Base-by-base conservation (phyloP, 2,113 vertebrate species). In the Heliornis fulica region DNA sequence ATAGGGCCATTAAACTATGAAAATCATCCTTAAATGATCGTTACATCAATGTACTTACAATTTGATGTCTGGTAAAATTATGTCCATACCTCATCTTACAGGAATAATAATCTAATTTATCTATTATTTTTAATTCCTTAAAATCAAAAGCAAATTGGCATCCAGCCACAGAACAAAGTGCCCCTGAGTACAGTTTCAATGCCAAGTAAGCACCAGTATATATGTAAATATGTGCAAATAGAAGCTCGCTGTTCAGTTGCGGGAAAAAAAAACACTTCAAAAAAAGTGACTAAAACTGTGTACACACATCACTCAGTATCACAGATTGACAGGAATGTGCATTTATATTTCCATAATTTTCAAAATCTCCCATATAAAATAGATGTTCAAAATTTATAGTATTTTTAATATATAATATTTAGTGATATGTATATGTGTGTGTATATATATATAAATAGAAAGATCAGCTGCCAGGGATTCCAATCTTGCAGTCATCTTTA, bases 131-230 rank as follows among this genome's bases (percentile, higher is more conserved):
- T 7, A 64, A 46, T 81, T 82, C 43, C 19, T 79, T 90, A 76
- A 91, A 66, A 89, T 60, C n/a, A 68, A 83, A 90, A 79, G n/a
- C 40, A 92, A 61, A 32, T n/a, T 90, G 57, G 41, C 71, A 94
- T 65, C 45, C n/a, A 93, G 76, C 25, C 63, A 72, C 3, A 57
- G 66, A 90, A 79, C n/a, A 53, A 68, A 56, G 15, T 7, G 9
- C 57, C 59, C 45, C 50, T 25, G 13, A 64, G 51, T 32, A 81
- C 34, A 88, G 57, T n/a, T 65, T 71, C 36, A 85, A 74, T 59
- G 63, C 50, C 40, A 83, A 68, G 5, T 19, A 91, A 57, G 40
- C 85, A 22, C 28, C n/a, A 48, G 59, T 22, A 76, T 25, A 36
- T n/a, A 80, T 9, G 36, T 40, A 83, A 83, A 88, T n/a, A n/a